Evolutionary conservation across 2,113 vertebrate genomes (phyloP).

Genomic region (Astur gentilis): DNA sequence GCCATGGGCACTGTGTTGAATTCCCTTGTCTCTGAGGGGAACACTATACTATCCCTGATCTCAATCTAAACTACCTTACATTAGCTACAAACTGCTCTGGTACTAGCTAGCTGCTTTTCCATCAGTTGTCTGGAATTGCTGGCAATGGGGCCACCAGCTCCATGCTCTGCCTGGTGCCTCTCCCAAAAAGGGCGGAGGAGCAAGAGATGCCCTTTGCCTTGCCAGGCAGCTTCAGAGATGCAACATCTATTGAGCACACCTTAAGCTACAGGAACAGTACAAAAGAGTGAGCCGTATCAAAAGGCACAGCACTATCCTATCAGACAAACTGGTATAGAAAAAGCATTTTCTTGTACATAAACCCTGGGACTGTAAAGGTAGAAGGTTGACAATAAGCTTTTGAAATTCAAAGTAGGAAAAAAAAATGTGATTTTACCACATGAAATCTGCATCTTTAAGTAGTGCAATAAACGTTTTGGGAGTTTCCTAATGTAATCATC

Average conservation of each 20-base stretch:
- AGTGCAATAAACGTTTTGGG: background rate
- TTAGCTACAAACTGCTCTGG: background rate
- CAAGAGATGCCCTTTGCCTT: background rate
- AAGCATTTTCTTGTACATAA: background rate
- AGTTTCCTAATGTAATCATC: background rate
- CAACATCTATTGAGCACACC: background rate
- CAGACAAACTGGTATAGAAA: background rate
- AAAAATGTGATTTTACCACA: background rate
- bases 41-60: background rate
- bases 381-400: background rate
- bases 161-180: fast-evolving
- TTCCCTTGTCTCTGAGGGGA: background rate
- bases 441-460: background rate
- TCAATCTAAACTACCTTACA: background rate
- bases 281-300: background rate
- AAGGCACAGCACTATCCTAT: background rate
- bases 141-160: background rate
- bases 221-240: background rate
- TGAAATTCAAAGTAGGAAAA: background rate
- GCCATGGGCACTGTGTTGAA: fast-evolving
- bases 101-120: background rate
- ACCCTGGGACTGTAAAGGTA: background rate
- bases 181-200: background rate
- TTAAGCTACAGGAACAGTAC: background rate
- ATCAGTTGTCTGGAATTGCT: background rate